Percentiles rank a stretch among this genome's conserved stretches.
These are phyloP conservation scores for Hypocryptadius cinnamomeus DNA, from an alignment of 2,113 vertebrate species.

Conservation along the genomic window DNA sequence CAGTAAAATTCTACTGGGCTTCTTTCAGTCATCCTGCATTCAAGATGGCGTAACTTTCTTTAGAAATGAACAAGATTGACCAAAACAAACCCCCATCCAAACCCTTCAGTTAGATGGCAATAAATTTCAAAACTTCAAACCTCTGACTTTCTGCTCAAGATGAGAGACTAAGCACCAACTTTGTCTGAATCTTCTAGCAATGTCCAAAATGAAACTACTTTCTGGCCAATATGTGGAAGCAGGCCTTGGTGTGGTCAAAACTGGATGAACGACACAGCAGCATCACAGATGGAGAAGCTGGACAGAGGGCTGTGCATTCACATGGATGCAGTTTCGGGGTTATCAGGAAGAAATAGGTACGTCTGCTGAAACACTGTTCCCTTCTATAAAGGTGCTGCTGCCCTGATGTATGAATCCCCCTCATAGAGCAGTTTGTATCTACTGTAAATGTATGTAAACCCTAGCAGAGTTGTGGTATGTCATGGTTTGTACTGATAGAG, in stretches of 20 bases:
- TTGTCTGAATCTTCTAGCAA: neutral
- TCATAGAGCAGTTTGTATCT: neutral
- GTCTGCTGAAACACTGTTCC: neutral
- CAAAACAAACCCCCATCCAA: fast-evolving
- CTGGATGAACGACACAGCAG: neutral
- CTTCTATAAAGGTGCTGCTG: neutral
- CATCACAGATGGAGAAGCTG: neutral
- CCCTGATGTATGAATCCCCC: neutral
- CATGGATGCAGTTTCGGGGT: neutral
- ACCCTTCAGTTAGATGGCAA: neutral
- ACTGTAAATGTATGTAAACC: neutral
- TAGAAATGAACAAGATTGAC: neutral
- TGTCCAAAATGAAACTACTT: neutral
- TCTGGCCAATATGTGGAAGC: neutral
- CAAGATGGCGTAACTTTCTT: neutral
- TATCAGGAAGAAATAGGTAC: neutral
- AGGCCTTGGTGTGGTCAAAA: neutral
- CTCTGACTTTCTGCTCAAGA: neutral
- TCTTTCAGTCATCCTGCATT: neutral
- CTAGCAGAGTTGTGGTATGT: neutral
- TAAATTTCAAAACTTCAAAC: neutral
- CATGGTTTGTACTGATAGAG: fast-evolving
- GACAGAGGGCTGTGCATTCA: neutral
- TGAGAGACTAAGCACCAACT: fast-evolving
- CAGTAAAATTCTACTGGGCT: neutral